These are phyloP conservation scores for Perithous albicinctus DNA, from an alignment of 2,888 invertebrate species.

Conservation along the genomic window DNA sequence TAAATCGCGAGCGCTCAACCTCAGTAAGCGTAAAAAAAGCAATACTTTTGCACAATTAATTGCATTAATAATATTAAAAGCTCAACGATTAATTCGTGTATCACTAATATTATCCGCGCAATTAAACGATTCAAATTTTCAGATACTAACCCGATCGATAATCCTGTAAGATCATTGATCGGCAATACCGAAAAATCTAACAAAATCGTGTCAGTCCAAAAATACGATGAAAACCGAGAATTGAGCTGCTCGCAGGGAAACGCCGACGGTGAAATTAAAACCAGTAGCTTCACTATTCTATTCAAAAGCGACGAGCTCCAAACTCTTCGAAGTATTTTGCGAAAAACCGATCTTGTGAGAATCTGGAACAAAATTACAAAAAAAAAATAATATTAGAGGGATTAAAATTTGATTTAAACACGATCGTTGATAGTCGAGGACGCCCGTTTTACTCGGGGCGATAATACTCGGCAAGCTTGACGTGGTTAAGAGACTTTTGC, in stretches of 20 bases:
- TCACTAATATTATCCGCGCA: background rate
- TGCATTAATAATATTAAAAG: background rate
- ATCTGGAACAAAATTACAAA: conserved; percentile 2
- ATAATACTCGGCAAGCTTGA: conserved; percentile 81
- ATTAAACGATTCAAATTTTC: background rate
- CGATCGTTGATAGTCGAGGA: conserved; percentile 58
- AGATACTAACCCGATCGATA: conserved; percentile 11
- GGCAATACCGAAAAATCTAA: background rate
- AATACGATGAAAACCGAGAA: background rate
- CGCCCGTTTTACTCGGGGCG: conserved; percentile 78
- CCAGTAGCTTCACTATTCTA: conserved; percentile 70
- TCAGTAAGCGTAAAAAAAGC: conserved; percentile 18
- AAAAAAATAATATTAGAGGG: background rate
- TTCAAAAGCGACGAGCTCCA: conserved; percentile 79
- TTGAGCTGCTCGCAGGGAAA: background rate
- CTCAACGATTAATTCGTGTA: background rate
- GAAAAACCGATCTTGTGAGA: conserved; percentile 81
- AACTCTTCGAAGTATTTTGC: conserved; percentile 77
- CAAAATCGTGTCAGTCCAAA: background rate
- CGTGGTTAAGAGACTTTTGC: conserved; percentile 73
- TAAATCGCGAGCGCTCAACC: conserved; percentile 40
- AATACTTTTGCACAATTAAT: too few species aligned
- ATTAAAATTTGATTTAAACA: conserved; percentile 7
- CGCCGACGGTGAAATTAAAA: background rate
- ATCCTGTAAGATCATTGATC: conserved; percentile 23